Conservation (phyloP, 2,113 vertebrate genomes). For the Xenopus laevis region DNA sequence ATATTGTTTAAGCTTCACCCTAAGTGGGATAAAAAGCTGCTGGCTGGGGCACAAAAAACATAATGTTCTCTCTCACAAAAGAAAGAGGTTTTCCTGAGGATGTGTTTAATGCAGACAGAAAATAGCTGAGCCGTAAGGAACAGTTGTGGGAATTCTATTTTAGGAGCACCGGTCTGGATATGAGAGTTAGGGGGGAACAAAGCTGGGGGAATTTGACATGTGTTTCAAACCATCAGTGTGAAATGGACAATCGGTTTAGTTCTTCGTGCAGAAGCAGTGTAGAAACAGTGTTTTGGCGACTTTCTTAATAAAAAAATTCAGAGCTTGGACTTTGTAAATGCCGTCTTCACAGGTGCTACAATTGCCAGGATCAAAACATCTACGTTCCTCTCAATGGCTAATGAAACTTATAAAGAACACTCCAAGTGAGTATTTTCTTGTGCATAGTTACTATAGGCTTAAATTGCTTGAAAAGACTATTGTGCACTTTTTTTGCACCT, state of each 20-base stretch:
- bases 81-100: constrained; percentile 35
- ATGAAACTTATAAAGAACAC: neutral
- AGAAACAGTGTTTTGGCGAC: neutral
- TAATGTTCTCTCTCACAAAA: constrained; percentile 20
- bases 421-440: neutral
- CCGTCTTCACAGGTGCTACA: neutral
- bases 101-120: constrained; percentile 42
- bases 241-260: neutral
- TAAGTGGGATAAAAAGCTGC: no score
- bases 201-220: constrained; percentile 36
- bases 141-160: constrained; percentile 47
- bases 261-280: neutral
- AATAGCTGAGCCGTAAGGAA: constrained; percentile 39
- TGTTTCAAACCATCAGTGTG: constrained; percentile 30
- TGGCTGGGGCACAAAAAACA: neutral
- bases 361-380: neutral
- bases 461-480: no score
- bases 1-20: no score
- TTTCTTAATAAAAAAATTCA: neutral
- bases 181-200: constrained; percentile 28
- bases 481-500: no score
- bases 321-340: no score
- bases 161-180: constrained; percentile 34
- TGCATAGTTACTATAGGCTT: neutral
- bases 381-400: neutral